Conservation (phyloP, 1,140 invertebrate species). For the Heliothis virescens region DNA sequence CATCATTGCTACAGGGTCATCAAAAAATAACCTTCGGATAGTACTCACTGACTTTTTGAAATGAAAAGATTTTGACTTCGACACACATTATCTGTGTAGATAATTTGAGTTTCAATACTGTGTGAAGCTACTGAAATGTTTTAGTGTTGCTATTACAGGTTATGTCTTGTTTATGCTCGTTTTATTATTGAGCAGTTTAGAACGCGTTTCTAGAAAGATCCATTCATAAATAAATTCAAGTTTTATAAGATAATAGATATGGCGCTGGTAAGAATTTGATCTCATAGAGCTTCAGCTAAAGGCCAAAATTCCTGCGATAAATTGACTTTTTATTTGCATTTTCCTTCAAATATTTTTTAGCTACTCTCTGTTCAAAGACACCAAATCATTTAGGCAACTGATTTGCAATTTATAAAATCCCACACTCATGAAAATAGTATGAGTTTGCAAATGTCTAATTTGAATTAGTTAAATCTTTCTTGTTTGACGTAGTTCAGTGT, state of each 20-base stretch:
- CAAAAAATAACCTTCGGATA: background rate
- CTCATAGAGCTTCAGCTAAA: too few species aligned
- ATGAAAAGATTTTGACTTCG: background rate
- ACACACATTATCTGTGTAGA: too few species aligned
- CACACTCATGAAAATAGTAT: conserved; percentile 41
- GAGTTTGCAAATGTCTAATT: conserved; percentile 67
- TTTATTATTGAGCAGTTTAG: too few species aligned
- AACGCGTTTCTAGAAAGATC: too few species aligned
- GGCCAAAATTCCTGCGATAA: background rate
- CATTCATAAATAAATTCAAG: too few species aligned
- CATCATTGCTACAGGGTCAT: background rate
- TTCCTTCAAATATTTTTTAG: background rate
- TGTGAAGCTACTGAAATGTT: too few species aligned
- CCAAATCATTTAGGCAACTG: conserved; percentile 17
- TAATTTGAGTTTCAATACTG: too few species aligned
- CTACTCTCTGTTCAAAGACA: background rate
- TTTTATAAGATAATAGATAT: too few species aligned
- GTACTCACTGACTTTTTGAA: background rate
- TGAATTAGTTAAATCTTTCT: conserved; percentile 59
- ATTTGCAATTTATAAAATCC: conserved; percentile 45
- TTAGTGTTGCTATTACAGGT: too few species aligned
- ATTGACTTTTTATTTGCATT: background rate
- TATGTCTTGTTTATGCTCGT: too few species aligned
- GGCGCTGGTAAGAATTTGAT: too few species aligned
- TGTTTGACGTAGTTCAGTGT: conserved; percentile 65